Conservation (phyloP, 2,888 invertebrate genomes). For the Chaitophorus viminalis region DNA sequence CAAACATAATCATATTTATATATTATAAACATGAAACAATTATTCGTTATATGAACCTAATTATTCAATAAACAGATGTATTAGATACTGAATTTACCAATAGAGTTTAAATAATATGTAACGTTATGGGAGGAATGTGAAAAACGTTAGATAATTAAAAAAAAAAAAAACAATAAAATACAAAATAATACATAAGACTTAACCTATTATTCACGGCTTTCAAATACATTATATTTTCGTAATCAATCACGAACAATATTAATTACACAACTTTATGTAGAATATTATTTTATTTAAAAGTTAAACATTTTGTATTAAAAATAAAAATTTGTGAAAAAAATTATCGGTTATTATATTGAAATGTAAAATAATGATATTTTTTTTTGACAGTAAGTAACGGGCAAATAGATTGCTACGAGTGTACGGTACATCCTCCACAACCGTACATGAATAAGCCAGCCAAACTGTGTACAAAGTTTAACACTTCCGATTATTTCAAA, state of each 20-base stretch:
- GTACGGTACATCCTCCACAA: slow-evolving; percentile 74
- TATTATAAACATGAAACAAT: too few species aligned
- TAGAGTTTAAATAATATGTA: neutral
- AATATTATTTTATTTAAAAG: neutral
- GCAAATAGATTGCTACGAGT: slow-evolving; percentile 79
- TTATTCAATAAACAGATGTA: too few species aligned
- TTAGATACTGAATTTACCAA: neutral
- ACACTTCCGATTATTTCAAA: slow-evolving; percentile 76
- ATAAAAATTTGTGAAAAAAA: neutral
- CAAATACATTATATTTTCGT: neutral
- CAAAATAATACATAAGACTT: neutral
- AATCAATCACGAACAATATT: neutral
- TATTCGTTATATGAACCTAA: too few species aligned
- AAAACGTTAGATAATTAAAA: neutral
- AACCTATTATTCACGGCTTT: neutral
- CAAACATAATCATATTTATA: too few species aligned
- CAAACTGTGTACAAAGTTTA: slow-evolving; percentile 80
- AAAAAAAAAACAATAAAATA: neutral
- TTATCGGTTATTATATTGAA: neutral
- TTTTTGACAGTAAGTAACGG: slow-evolving; percentile 64
- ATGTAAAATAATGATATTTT: neutral
- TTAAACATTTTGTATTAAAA: neutral
- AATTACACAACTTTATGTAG: neutral
- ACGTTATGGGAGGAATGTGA: neutral
- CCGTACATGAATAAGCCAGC: slow-evolving; percentile 73